A percentile compares a stretch with the other conserved stretches of the same genome.
These are phyloP conservation scores for Chydorus sphaericus DNA, from an alignment of 2,888 invertebrate species.

Conservation along the genomic window DNA sequence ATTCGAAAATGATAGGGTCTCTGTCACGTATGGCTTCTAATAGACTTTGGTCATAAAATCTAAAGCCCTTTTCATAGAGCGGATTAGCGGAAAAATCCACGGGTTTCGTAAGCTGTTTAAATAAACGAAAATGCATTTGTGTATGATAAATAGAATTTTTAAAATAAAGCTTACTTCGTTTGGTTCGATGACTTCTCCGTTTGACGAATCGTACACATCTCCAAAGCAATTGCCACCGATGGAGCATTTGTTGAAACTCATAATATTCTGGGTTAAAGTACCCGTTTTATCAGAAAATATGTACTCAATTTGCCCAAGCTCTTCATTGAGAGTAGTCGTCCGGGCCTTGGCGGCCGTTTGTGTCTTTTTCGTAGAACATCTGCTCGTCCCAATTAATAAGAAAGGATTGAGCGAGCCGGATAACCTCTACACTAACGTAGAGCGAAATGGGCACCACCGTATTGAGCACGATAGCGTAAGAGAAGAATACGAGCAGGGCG, in stretches of 20 bases:
- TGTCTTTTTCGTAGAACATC: constrained; percentile 84
- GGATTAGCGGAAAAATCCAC: constrained; percentile 91
- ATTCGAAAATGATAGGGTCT: constrained; percentile 61
- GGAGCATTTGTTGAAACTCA: constrained; percentile 99
- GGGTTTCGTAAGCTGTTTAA: constrained; percentile 54
- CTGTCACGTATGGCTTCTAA: constrained; percentile 64
- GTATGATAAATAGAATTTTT: not conserved
- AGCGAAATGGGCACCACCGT: constrained; percentile 99
- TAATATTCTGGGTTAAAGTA: constrained; percentile 93
- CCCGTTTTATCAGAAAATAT: constrained; percentile 99
- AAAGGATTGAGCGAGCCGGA: constrained; percentile 94
- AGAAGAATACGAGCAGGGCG: constrained; percentile 93
- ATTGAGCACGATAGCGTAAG: constrained; percentile 97
- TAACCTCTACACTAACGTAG: constrained; percentile 82
- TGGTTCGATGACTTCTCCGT: constrained; percentile 74
- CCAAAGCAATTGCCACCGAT: constrained; percentile 86
- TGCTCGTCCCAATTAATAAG: constrained; percentile 98
- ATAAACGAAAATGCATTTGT: constrained; percentile 3
- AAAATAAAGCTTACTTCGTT: constrained; percentile 50
- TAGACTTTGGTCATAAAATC: constrained; percentile 78
- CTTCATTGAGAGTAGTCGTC: constrained; percentile 96
- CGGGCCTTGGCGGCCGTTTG: constrained; percentile 86
- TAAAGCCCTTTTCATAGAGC: constrained; percentile 79
- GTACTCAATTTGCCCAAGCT: constrained; percentile 96
- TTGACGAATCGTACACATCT: constrained; percentile 69